phyloP scores from a whole-genome alignment of 2,797 vertebrate species.

The Channallabes apus region DNA sequence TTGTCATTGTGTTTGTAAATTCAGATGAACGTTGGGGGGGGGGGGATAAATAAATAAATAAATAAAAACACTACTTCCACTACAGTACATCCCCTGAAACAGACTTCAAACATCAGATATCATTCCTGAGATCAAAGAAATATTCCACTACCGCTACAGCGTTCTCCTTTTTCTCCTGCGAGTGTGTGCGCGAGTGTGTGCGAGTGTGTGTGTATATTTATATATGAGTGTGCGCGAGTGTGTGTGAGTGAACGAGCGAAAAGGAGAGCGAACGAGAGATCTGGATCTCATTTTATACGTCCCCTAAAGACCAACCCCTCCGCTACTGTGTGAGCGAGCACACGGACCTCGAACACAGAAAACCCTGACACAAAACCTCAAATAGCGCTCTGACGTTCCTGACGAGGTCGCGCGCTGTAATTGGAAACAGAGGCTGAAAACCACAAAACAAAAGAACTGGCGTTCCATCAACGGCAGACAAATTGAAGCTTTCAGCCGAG shows the following conservation, averaged over 20 bases:
- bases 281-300: slow-evolving; percentile 52
- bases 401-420: slow-evolving; percentile 44
- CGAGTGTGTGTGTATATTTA: too few relatives aligned
- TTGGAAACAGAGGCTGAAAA: slow-evolving; percentile 51
- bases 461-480: slow-evolving; percentile 30
- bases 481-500: slow-evolving; percentile 27
- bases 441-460: slow-evolving; percentile 32
- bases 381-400: slow-evolving; percentile 49
- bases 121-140: slow-evolving; percentile 32
- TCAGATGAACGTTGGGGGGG: neutral
- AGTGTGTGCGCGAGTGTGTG: neutral
- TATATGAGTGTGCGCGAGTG: too few relatives aligned
- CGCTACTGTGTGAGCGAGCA: slow-evolving; percentile 39
- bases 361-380: slow-evolving; percentile 42
- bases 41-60: neutral
- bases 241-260: neutral
- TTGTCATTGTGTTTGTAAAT: neutral
- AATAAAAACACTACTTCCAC: neutral
- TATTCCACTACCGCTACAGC: neutral
- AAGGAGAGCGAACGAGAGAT: neutral
- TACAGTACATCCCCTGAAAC: neutral
- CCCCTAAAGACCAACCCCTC: slow-evolving; percentile 37
- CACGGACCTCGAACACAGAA: slow-evolving; percentile 34
- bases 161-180: neutral
- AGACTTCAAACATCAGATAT: slow-evolving; percentile 30